These are phyloP conservation scores for Chironomus tepperi DNA, from an alignment of 1,140 invertebrate species.

Conservation along the genomic window DNA sequence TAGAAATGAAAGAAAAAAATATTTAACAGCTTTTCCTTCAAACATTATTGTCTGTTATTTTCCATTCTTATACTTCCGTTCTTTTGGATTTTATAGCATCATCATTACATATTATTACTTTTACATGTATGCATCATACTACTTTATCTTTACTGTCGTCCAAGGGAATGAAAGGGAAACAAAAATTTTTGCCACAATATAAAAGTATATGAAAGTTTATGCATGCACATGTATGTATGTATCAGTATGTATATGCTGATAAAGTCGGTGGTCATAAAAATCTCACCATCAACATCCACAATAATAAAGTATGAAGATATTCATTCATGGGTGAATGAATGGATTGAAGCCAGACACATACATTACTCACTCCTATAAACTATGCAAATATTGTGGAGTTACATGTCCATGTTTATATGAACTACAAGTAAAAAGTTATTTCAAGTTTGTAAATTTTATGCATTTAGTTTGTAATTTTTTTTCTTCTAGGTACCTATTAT, in stretches of 20 bases:
- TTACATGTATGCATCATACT: not conserved
- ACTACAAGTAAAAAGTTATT: too few species aligned
- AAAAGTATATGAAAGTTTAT: too few species aligned
- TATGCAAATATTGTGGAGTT: not conserved
- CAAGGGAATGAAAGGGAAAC: not conserved
- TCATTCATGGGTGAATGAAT: not conserved
- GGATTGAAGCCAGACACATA: constrained; percentile 5
- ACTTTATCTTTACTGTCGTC: not conserved
- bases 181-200: not conserved
- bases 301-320: too few species aligned
- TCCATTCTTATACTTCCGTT: not conserved
- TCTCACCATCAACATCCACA: not conserved
- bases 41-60: too few species aligned
- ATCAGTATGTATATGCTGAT: too few species aligned
- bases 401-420: too few species aligned
- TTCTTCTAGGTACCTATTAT: too few species aligned
- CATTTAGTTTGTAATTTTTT: too few species aligned
- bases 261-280: constrained; percentile 2
- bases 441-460: too few species aligned
- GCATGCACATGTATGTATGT: not conserved
- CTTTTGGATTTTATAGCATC: not conserved
- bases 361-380: not conserved
- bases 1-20: not conserved
- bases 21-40: too few species aligned
- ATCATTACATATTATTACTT: not conserved